phyloP scores from a whole-genome alignment of 2,888 invertebrate species.

The Pristionchus exspectatus region DNA sequence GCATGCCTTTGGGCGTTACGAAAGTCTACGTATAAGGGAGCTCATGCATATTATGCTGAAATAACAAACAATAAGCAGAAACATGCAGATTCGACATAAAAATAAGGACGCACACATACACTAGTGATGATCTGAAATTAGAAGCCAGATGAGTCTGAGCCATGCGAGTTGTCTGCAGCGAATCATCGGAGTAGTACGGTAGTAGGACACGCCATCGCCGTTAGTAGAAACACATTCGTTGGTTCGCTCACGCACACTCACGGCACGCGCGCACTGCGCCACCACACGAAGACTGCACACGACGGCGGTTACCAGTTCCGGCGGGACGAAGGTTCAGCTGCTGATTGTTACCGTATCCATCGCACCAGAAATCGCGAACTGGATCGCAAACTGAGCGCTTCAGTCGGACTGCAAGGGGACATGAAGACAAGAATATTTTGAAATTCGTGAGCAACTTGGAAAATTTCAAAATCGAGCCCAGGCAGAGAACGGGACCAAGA shows the following conservation, averaged over 20 bases:
- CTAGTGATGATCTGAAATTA: background rate
- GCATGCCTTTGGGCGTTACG: slow-evolving; percentile 1
- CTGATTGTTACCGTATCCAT: slow-evolving; percentile 58
- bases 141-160: background rate
- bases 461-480: slow-evolving; percentile 7
- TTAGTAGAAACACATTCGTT: slow-evolving; percentile 21
- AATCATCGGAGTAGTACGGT: slow-evolving; percentile 24
- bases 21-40: slow-evolving; percentile 2
- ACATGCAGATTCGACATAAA: background rate
- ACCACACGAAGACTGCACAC: slow-evolving; percentile 25
- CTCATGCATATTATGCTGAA: slow-evolving; percentile 8
- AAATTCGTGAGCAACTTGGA: slow-evolving; percentile 21
- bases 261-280: slow-evolving; percentile 32
- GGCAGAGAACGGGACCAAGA: slow-evolving; percentile 42
- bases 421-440: slow-evolving; percentile 8
- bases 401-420: slow-evolving; percentile 61
- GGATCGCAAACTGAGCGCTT: slow-evolving; percentile 76
- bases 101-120: background rate
- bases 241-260: background rate
- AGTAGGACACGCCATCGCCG: background rate
- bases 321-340: slow-evolving; percentile 56
- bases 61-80: background rate
- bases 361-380: slow-evolving; percentile 78
- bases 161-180: slow-evolving; percentile 25
- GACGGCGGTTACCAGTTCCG: slow-evolving; percentile 52